Percentiles rank a stretch among this genome's conserved stretches.
These are phyloP conservation scores for Muricea muricata DNA, from an alignment of 92 coral and sea anemone species.

Conservation along the genomic window DNA sequence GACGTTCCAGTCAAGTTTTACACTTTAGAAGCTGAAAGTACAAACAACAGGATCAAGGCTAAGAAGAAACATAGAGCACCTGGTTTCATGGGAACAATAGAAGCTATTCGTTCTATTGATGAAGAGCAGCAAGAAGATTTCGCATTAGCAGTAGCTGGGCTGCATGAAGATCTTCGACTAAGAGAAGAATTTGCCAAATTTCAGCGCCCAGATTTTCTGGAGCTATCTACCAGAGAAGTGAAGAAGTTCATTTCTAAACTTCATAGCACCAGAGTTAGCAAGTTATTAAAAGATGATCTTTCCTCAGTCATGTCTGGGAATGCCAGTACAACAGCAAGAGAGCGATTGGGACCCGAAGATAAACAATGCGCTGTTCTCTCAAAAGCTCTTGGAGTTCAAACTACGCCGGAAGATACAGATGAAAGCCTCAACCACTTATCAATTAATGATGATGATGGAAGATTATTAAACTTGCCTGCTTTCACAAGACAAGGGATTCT, in stretches of 20 bases:
- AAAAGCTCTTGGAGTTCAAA: not conserved
- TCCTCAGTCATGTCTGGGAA: conserved; percentile 32
- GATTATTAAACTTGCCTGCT: conserved; percentile 16
- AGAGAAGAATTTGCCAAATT: conserved; percentile 37
- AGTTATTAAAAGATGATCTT: conserved; percentile 45
- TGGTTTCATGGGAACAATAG: conserved; percentile 52
- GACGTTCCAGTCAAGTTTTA: conserved; percentile 42
- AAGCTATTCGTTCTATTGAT: conserved; percentile 36
- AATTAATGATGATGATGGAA: conserved; percentile 11
- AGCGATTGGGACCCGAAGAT: not conserved
- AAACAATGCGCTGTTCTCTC: too few relatives aligned
- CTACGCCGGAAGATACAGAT: too few relatives aligned
- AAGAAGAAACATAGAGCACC: conserved; percentile 43
- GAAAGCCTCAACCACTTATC: not conserved
- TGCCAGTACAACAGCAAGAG: not conserved
- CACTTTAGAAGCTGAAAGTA: conserved; percentile 58
- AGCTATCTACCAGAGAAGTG: conserved; percentile 20
- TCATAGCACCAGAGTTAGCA: conserved; percentile 34
- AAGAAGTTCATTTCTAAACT: conserved; percentile 21
- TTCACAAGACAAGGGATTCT: not conserved
- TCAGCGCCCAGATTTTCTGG: conserved; percentile 43
- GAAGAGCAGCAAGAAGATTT: conserved; percentile 42
- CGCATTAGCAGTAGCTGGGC: conserved; percentile 45
- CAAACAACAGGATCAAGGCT: conserved; percentile 40
- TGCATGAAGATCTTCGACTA: conserved; percentile 11